These are phyloP conservation scores for Listronotus oregonensis DNA, from an alignment of 1,140 invertebrate species.

Conservation along the genomic window DNA sequence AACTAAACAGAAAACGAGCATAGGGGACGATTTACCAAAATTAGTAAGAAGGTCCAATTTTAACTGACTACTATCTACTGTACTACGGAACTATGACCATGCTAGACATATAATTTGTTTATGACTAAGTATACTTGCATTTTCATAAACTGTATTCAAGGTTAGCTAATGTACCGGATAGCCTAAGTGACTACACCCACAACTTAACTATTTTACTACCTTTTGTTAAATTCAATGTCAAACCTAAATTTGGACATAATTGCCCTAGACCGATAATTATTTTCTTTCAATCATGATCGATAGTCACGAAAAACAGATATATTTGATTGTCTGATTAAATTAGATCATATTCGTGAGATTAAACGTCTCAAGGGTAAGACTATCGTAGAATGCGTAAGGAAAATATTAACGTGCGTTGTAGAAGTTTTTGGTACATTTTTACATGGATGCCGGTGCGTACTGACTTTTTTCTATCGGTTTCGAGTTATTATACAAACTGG, in stretches of 20 bases:
- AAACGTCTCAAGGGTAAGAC: constrained; percentile 17
- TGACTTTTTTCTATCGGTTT: too few species aligned
- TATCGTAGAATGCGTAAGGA: neutral
- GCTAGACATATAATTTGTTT: too few species aligned
- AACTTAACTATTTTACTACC: neutral
- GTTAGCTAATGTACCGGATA: neutral
- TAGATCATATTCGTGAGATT: constrained; percentile 10
- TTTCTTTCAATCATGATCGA: constrained; percentile 13
- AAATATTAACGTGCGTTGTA: too few species aligned
- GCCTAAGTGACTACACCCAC: constrained; percentile 14
- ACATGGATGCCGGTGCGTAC: too few species aligned
- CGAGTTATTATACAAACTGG: too few species aligned
- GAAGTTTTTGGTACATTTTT: too few species aligned
- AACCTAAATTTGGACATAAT: constrained; percentile 10
- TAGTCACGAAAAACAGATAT: constrained; percentile 21
- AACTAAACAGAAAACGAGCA: too few species aligned
- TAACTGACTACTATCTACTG: too few species aligned
- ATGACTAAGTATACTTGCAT: too few species aligned
- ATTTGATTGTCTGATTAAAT: constrained; percentile 16
- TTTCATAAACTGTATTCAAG: neutral
- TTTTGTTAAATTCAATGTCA: constrained; percentile 19
- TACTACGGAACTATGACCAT: too few species aligned
- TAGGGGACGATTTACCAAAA: too few species aligned
- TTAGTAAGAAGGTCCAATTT: too few species aligned
- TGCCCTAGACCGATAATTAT: constrained; percentile 15